Conservation (phyloP, 2,113 vertebrate species). For the Ochotona princeps region DNA sequence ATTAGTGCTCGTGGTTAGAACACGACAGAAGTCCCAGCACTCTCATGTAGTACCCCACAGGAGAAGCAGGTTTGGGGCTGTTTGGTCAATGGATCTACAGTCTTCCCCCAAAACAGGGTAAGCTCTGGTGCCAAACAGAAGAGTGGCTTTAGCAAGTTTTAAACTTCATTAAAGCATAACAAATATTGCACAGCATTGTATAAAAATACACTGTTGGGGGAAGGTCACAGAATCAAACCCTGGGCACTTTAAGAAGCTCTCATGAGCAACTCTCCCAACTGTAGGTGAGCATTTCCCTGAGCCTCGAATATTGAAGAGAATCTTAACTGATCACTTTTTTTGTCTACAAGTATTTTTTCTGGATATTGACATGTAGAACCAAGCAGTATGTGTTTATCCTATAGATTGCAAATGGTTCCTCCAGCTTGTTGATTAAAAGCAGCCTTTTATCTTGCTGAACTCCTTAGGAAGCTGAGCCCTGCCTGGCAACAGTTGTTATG, state of each 20-base stretch:
- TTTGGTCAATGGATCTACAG: no score
- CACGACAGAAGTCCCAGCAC: no score
- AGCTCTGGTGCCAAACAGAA: no score
- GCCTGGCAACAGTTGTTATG: constrained; percentile 59
- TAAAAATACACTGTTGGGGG: neutral
- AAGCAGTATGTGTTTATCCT: neutral
- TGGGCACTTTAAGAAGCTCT: neutral
- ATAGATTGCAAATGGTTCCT: neutral
- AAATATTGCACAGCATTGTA: neutral
- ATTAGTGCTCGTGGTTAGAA: no score
- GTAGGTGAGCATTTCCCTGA: neutral
- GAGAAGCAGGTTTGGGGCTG: no score
- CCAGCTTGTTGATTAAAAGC: constrained; percentile 6
- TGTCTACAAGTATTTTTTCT: constrained; percentile 30
- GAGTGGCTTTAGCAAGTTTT: no score
- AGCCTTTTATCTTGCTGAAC: constrained; percentile 33
- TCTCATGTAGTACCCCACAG: no score
- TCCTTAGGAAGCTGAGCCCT: constrained; percentile 18
- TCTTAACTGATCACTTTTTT: neutral
- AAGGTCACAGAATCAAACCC: constrained; percentile 1
- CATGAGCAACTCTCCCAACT: neutral
- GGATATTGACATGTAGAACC: neutral
- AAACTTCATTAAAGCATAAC: no score
- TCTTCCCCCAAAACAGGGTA: no score
- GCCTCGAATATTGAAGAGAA: neutral